Evolutionary conservation across 2,888 invertebrate species (phyloP).

Genomic region (Calliopum simillimum): DNA sequence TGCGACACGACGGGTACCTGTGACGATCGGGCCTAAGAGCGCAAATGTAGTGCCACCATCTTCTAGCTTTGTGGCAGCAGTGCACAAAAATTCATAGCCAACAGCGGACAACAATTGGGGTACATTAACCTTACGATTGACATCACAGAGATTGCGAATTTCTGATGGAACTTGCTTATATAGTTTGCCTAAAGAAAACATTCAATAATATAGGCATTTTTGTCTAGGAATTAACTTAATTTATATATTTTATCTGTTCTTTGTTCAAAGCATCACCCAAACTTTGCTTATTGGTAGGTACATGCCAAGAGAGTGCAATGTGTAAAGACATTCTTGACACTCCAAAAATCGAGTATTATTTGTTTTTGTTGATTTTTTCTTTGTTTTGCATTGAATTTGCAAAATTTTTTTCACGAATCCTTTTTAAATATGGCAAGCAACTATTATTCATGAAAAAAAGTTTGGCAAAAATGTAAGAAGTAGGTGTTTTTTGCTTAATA

Average conservation of each 20-base stretch:
- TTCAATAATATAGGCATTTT: not conserved
- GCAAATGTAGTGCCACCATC: constrained; percentile 86
- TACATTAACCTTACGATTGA: constrained; percentile 78
- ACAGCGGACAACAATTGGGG: constrained; percentile 81
- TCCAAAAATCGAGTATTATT: no score
- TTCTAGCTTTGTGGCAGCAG: constrained; percentile 74
- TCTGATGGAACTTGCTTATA: constrained; percentile 82
- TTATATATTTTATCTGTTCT: constrained; percentile 74
- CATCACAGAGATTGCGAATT: constrained; percentile 84
- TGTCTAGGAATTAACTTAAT: not conserved
- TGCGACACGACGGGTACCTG: no score
- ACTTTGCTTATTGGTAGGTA: constrained; percentile 81
- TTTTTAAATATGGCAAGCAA: no score
- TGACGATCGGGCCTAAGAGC: no score
- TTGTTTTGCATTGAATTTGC: no score
- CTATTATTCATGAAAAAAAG: no score
- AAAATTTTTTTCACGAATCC: no score
- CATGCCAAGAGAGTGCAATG: constrained; percentile 95
- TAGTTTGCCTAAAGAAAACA: constrained; percentile 77
- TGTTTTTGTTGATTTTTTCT: no score
- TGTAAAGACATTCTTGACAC: no score
- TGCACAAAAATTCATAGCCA: constrained; percentile 86
- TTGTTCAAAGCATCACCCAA: constrained; percentile 79
- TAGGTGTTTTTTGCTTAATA: no score
- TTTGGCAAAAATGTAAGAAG: no score